Conservation (phyloP, 2,797 vertebrate genomes). For the Lophotriccus pileatus region DNA sequence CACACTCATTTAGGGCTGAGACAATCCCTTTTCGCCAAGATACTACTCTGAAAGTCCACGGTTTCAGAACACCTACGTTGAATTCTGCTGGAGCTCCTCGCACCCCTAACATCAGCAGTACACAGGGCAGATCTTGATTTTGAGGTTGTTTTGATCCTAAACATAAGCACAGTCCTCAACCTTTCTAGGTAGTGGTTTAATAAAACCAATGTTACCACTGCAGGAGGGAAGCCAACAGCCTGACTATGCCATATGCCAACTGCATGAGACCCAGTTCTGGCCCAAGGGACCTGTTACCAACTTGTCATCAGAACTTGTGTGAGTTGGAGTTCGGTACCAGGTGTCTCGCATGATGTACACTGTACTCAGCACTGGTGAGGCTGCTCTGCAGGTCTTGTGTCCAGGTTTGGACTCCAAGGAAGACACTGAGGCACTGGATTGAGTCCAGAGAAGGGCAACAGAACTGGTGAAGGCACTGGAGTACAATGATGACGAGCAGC, state of each 20-base stretch:
- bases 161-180: neutral
- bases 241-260: neutral
- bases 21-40: neutral
- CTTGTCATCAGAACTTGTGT: neutral
- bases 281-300: neutral
- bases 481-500: rapidly evolving
- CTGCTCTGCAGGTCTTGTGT: neutral
- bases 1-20: neutral
- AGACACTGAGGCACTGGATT: neutral
- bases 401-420: neutral
- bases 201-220: neutral
- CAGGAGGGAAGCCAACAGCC: neutral
- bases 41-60: neutral
- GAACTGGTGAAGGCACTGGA: neutral
- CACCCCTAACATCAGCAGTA: neutral
- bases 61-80: neutral
- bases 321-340: neutral
- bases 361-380: neutral
- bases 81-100: neutral
- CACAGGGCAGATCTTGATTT: neutral
- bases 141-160: neutral
- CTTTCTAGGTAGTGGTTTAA: neutral
- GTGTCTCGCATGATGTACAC: neutral
- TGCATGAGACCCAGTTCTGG: neutral
- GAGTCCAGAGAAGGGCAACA: neutral